Conservation (phyloP, 2,888 invertebrate species). For the Acanthococcus lagerstroemiae region DNA sequence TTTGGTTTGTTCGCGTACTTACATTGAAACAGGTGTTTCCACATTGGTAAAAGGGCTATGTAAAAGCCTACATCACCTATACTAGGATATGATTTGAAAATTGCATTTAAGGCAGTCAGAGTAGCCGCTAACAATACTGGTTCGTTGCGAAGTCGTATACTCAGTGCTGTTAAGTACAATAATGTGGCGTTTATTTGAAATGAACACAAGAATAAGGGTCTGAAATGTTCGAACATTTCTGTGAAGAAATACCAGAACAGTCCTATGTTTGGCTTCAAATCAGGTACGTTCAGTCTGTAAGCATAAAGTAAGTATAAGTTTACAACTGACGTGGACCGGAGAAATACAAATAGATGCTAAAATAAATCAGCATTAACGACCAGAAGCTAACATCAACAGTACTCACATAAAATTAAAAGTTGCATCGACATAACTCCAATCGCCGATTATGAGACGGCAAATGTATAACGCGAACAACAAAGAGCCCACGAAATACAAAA, state of each 20-base stretch:
- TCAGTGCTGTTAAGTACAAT: slow-evolving; percentile 80
- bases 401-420: slow-evolving; percentile 76
- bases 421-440: slow-evolving; percentile 54
- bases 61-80: slow-evolving; percentile 91
- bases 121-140: slow-evolving; percentile 71
- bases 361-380: background rate
- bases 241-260: slow-evolving; percentile 99
- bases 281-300: slow-evolving; percentile 77
- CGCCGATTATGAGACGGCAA: slow-evolving; percentile 55
- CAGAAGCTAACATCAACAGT: slow-evolving; percentile 1
- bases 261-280: slow-evolving; percentile 92
- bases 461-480: slow-evolving; percentile 46
- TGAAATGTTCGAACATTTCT: slow-evolving; percentile 99
- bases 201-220: slow-evolving; percentile 85
- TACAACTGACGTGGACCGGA: background rate
- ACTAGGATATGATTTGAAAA: slow-evolving; percentile 95
- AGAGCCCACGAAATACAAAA: slow-evolving; percentile 31
- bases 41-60: slow-evolving; percentile 78
- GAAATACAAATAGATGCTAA: slow-evolving; percentile 1
- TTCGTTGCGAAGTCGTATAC: slow-evolving; percentile 64
- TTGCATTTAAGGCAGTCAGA: slow-evolving; percentile 68
- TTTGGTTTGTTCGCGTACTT: slow-evolving; percentile 43
- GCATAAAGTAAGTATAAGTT: background rate
- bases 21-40: slow-evolving; percentile 81
- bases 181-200: slow-evolving; percentile 93